phyloP scores from a whole-genome alignment of 2,113 vertebrate species.

The Colistium nudipinnis region DNA sequence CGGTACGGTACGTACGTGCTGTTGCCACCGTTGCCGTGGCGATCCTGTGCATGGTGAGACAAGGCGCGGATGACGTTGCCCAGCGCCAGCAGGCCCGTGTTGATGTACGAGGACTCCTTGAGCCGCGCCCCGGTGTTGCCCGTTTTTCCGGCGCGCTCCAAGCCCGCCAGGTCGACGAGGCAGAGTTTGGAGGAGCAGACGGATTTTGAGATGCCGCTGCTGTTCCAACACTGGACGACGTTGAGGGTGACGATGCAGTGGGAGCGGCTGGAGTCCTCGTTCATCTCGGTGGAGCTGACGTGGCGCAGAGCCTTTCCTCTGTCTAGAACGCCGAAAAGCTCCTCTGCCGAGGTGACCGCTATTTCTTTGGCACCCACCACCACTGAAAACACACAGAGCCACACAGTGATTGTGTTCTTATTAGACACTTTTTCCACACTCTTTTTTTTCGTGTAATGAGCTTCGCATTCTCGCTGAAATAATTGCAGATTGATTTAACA shows the following conservation, averaged over 20 bases:
- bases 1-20: constrained; percentile 86
- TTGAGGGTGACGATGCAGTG: constrained; percentile 90
- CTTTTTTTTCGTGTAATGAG: too few species aligned
- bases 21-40: constrained; percentile 68
- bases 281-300: constrained; percentile 86
- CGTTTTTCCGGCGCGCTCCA: constrained; percentile 88
- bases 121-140: constrained; percentile 87
- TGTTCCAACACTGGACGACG: constrained; percentile 75
- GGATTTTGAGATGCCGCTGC: constrained; percentile 44
- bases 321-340: constrained; percentile 85
- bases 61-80: constrained; percentile 94
- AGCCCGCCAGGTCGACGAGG: constrained; percentile 93
- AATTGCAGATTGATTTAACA: too few species aligned
- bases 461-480: too few species aligned
- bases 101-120: constrained; percentile 91
- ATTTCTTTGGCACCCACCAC: constrained; percentile 89
- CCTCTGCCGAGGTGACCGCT: constrained; percentile 83
- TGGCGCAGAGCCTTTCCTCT: constrained; percentile 86
- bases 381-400: constrained; percentile 76
- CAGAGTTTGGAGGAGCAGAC: constrained; percentile 87
- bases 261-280: constrained; percentile 90
- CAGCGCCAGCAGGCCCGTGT: constrained; percentile 88
- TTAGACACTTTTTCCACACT: background rate
- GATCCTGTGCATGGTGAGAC: constrained; percentile 78
- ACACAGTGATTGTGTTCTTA: background rate